These are phyloP conservation scores for Pluvialis apricaria DNA, from an alignment of 2,113 vertebrate species.

Conservation along the genomic window DNA sequence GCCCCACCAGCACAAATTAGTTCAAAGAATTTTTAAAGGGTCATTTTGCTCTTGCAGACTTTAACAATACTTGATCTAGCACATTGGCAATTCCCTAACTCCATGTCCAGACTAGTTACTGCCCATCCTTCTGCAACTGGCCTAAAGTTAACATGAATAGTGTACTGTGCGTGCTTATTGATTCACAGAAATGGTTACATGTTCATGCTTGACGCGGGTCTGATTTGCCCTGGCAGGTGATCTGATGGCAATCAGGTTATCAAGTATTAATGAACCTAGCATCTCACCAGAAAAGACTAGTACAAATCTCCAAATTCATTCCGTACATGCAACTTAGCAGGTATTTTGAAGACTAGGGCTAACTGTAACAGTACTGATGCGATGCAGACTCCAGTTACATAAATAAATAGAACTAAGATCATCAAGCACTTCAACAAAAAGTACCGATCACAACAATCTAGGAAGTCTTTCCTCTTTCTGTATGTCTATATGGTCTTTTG, in stretches of 20 bases:
- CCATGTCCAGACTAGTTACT: neutral
- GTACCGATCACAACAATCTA: neutral
- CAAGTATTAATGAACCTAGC: neutral
- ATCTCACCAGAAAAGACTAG: neutral
- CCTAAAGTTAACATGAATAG: neutral
- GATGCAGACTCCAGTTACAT: neutral
- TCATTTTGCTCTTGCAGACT: neutral
- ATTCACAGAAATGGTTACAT: neutral
- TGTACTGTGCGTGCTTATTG: neutral
- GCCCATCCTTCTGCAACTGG: neutral
- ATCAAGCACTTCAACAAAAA: neutral
- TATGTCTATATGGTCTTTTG: neutral
- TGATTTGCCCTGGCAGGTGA: neutral
- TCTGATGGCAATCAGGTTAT: neutral
- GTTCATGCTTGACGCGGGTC: neutral
- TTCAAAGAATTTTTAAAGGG: neutral
- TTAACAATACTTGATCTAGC: neutral
- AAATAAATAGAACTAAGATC: neutral
- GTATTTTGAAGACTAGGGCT: neutral
- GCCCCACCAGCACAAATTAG: neutral
- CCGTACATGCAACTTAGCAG: neutral
- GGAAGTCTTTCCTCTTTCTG: neutral
- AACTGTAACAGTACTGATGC: neutral
- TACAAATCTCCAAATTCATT: neutral
- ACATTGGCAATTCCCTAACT: neutral